These are phyloP conservation scores for Mus spretus DNA, from an alignment of 2,797 vertebrate species.

Conservation along the genomic window DNA sequence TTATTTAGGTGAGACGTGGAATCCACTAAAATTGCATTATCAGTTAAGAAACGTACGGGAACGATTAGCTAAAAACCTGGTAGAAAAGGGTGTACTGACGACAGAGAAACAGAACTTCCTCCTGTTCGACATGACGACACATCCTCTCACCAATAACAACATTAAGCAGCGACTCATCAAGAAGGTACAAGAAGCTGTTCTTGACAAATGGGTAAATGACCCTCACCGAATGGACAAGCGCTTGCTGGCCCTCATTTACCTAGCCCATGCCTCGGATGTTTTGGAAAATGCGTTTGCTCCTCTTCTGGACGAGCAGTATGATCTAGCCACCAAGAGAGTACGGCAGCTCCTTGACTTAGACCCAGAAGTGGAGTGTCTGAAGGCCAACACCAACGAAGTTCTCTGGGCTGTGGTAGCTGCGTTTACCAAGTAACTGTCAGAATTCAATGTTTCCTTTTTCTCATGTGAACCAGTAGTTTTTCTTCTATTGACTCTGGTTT, in stretches of 20 bases:
- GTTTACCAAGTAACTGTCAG: slow-evolving; percentile 95
- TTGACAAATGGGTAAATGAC: slow-evolving; percentile 98
- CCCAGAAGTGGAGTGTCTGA: slow-evolving; percentile 96
- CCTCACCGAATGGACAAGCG: slow-evolving; percentile 98
- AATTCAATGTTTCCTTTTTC: slow-evolving; percentile 80
- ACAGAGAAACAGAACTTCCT: slow-evolving; percentile 98
- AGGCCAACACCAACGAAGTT: slow-evolving; percentile 94
- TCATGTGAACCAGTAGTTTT: slow-evolving; percentile 85
- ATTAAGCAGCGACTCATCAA: slow-evolving; percentile 98
- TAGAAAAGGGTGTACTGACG: slow-evolving; percentile 97
- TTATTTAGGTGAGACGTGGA: slow-evolving; percentile 96
- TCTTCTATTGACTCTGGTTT: slow-evolving; percentile 87
- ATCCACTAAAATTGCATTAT: slow-evolving; percentile 97
- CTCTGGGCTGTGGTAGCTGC: slow-evolving; percentile 97
- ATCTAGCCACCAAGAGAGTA: slow-evolving; percentile 97
- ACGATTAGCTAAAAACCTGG: slow-evolving; percentile 97
- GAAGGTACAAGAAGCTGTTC: slow-evolving; percentile 96
- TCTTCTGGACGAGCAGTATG: slow-evolving; percentile 96
- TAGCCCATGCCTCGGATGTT: slow-evolving; percentile 97
- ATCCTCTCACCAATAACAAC: slow-evolving; percentile 97
- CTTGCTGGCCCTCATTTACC: slow-evolving; percentile 95
- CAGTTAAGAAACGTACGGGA: slow-evolving; percentile 97
- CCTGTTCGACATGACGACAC: slow-evolving; percentile 98
- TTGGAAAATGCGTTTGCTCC: slow-evolving; percentile 98
- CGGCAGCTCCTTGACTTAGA: slow-evolving; percentile 96